A percentile compares a stretch with the other conserved stretches of the same genome.
These are phyloP conservation scores for Carduelis carduelis DNA, from an alignment of 2,797 vertebrate species.

Conservation along the genomic window DNA sequence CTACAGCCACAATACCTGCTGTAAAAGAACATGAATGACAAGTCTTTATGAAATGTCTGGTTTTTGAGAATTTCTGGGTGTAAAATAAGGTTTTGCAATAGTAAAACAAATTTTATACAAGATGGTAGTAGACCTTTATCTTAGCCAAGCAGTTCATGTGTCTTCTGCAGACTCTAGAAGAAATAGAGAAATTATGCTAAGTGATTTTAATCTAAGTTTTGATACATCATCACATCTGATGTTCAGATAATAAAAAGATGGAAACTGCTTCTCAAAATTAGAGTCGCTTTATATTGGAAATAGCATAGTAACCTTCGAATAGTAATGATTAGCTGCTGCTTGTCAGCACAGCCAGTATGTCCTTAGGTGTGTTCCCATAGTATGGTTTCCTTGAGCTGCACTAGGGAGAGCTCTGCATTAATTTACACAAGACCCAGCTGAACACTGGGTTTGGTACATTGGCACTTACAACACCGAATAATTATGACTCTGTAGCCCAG, in stretches of 20 bases:
- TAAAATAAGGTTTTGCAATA: not conserved
- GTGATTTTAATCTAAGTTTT: not conserved
- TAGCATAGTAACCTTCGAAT: not conserved
- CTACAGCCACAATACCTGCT: not conserved
- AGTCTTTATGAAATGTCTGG: not conserved
- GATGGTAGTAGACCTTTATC: not conserved
- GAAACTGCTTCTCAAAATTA: not conserved
- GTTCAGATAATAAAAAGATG: not conserved
- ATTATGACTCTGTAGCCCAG: not conserved
- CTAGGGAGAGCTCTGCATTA: not conserved
- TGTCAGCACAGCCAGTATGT: not conserved
- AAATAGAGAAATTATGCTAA: not conserved
- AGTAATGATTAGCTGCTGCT: not conserved
- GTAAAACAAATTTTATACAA: not conserved
- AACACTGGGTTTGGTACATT: not conserved
- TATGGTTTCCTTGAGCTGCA: not conserved
- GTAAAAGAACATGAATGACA: not conserved
- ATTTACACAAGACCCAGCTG: not conserved
- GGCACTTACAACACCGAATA: not conserved
- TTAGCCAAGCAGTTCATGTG: not conserved
- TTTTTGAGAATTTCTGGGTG: not conserved
- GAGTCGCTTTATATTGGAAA: not conserved
- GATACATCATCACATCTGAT: not conserved
- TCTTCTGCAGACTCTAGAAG: not conserved
- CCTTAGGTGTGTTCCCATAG: not conserved